phyloP scores from a whole-genome alignment of 2,888 invertebrate species.

The Drosophila borborema region DNA sequence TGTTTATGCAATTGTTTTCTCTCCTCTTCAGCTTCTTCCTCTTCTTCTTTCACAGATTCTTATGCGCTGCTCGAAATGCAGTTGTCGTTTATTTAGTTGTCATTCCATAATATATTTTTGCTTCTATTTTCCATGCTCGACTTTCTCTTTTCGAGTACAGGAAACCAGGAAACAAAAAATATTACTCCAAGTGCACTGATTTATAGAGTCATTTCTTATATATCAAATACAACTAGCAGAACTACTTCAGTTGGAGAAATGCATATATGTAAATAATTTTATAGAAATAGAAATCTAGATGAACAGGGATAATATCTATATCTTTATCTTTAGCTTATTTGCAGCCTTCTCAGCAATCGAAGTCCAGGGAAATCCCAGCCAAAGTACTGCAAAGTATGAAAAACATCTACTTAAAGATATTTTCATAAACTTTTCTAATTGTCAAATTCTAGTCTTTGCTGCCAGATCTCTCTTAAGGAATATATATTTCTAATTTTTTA shows the following conservation, averaged over 20 bases:
- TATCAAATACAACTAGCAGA: neutral
- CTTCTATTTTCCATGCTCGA: neutral
- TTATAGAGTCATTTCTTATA: neutral
- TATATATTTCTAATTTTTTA: too few species aligned
- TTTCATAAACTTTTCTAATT: too few species aligned
- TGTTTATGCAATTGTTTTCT: slow-evolving; percentile 39
- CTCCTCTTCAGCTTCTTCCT: neutral
- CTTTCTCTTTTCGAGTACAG: neutral
- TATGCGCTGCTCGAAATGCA: slow-evolving; percentile 22
- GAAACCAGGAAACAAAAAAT: neutral
- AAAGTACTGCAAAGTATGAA: too few species aligned
- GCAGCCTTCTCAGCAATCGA: too few species aligned
- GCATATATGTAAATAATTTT: too few species aligned
- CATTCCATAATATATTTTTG: neutral
- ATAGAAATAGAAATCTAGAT: too few species aligned
- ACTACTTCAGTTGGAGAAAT: neutral
- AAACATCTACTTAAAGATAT: too few species aligned
- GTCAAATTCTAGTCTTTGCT: too few species aligned
- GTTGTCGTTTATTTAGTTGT: slow-evolving; percentile 22
- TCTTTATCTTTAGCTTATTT: too few species aligned
- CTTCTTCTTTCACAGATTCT: slow-evolving; percentile 16
- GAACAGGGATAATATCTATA: too few species aligned
- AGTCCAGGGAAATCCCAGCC: too few species aligned
- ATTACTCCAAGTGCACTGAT: neutral
- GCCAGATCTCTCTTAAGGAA: too few species aligned